Evolutionary conservation across 35 echinoderm and acorn worm genomes (phyloP).

Genomic region (Eucidaris tribuloides): DNA sequence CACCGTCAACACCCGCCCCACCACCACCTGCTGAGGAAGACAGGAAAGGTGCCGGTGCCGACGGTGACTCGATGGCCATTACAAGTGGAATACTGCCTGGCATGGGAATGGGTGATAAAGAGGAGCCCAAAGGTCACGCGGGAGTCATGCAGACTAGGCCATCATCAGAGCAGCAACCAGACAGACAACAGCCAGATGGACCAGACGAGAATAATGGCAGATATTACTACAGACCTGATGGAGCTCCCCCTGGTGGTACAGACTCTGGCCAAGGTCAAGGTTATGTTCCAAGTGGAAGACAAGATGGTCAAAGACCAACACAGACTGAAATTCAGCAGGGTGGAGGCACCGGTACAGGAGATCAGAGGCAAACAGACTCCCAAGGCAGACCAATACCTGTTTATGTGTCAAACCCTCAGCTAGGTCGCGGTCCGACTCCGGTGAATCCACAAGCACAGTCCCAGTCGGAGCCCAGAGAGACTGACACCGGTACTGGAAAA

Average conservation of each 20-base stretch:
- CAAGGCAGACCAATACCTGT: neutral
- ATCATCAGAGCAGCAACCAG: neutral
- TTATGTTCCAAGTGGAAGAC: neutral
- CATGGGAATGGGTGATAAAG: constrained; percentile 5
- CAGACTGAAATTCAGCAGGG: neutral
- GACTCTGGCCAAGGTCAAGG: neutral
- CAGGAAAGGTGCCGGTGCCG: neutral
- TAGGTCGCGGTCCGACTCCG: neutral
- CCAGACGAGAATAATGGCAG: neutral
- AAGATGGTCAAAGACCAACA: neutral
- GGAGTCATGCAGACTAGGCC: neutral
- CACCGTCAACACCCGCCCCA: neutral
- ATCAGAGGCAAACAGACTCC: neutral
- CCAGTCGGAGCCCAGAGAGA: neutral
- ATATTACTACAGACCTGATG: constrained; percentile 1
- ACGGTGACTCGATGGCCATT: constrained; percentile 15
- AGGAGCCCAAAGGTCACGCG: neutral
- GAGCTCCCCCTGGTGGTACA: neutral
- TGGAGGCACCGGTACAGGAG: neutral
- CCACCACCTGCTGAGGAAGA: no score
- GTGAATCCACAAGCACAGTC: neutral
- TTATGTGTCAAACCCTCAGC: constrained; percentile 6
- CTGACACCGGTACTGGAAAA: no score
- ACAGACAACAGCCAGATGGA: no score
- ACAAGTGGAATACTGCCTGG: neutral